Evolutionary conservation across 2,113 vertebrate species (phyloP).

Genomic region (Piliocolobus tephrosceles): DNA sequence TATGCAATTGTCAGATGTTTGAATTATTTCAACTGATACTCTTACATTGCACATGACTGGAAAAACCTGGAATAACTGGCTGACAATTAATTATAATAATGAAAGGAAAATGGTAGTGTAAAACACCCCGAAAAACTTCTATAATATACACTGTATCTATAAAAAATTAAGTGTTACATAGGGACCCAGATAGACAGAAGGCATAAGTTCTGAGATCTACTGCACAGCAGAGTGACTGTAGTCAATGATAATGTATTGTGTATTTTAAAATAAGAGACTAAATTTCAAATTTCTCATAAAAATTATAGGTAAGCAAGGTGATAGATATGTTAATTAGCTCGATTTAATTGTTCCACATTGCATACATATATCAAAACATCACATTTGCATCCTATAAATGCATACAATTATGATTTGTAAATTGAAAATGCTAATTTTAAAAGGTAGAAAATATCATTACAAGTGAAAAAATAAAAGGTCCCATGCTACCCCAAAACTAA

Average conservation of each 20-base stretch:
- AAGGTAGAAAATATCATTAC: neutral
- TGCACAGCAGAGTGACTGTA: neutral
- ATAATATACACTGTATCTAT: neutral
- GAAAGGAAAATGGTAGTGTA: neutral
- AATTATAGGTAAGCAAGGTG: neutral
- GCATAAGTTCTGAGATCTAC: neutral
- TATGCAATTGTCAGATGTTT: neutral
- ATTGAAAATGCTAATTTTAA: neutral
- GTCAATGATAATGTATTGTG: neutral
- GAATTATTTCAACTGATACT: neutral
- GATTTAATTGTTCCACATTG: neutral
- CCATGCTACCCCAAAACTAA: neutral
- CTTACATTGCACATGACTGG: neutral
- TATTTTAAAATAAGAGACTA: neutral
- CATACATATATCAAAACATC: neutral
- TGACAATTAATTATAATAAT: neutral
- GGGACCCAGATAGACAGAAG: neutral
- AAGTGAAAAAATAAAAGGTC: neutral
- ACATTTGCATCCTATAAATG: neutral
- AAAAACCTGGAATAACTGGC: neutral
- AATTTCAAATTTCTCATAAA: neutral
- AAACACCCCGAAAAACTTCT: neutral
- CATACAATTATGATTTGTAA: neutral
- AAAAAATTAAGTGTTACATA: neutral
- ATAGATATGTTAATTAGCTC: neutral